Evolutionary conservation across 2,113 vertebrate species (phyloP).

Genomic region (Pitta sordida): DNA sequence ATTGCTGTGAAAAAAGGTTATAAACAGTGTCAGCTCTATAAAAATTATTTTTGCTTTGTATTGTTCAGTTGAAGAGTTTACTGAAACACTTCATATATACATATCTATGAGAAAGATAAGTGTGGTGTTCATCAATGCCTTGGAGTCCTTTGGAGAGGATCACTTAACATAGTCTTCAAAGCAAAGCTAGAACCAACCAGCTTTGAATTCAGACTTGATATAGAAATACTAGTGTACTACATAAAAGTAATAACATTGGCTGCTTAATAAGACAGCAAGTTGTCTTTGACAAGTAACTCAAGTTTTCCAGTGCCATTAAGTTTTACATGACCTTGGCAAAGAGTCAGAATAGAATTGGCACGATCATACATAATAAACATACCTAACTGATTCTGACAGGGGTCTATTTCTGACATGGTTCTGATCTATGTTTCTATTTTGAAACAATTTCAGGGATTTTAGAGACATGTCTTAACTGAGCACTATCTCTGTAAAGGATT

Average conservation of each 20-base stretch:
- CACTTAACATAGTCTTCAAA: background rate
- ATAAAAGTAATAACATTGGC: background rate
- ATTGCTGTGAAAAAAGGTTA: conserved; percentile 75
- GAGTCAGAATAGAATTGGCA: background rate
- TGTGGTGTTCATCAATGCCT: background rate
- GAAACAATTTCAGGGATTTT: conserved; percentile 5
- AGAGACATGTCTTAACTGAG: background rate
- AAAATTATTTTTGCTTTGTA: background rate
- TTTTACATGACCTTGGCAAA: background rate
- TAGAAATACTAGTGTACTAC: background rate
- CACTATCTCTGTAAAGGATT: background rate
- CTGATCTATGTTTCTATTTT: conserved; percentile 30
- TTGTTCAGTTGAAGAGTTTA: background rate
- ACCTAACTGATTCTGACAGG: background rate
- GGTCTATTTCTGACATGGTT: conserved; percentile 25
- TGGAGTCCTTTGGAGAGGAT: background rate
- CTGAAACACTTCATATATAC: background rate
- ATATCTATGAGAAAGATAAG: background rate
- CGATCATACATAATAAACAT: background rate
- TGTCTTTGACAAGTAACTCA: background rate
- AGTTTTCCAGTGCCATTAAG: background rate
- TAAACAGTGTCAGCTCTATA: background rate
- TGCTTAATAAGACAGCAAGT: background rate
- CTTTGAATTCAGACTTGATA: background rate
- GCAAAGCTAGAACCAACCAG: background rate